Percentiles rank a stretch among this genome's conserved stretches.
phyloP scores from a whole-genome alignment of 2,113 vertebrate genomes.

The Leptobrachium ailaonicum region DNA sequence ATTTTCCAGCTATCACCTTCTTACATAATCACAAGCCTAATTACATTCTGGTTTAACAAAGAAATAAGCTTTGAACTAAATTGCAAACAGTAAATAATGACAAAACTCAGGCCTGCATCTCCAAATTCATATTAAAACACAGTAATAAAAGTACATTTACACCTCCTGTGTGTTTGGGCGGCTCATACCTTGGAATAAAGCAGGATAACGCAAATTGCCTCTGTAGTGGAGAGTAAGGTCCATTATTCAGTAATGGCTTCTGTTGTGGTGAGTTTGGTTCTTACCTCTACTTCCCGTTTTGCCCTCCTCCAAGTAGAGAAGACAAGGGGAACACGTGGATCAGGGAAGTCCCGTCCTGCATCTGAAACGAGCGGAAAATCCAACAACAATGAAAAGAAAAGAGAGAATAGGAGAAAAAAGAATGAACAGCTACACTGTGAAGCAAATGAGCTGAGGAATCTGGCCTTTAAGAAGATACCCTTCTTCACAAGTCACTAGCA shows the following conservation, averaged over 20 bases:
- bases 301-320: constrained; percentile 89
- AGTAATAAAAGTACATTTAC: no score
- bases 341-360: constrained; percentile 69
- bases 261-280: constrained; percentile 78
- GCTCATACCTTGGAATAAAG: no score
- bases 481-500: constrained; percentile 71
- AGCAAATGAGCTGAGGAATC: constrained; percentile 88
- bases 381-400: constrained; percentile 73
- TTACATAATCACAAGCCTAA: no score
- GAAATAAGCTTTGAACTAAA: no score
- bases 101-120: no score
- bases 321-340: constrained; percentile 64
- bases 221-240: no score
- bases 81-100: no score
- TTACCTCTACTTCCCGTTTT: constrained; percentile 88
- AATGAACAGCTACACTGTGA: constrained; percentile 89
- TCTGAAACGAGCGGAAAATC: constrained; percentile 68
- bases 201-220: no score
- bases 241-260: constrained; percentile 74
- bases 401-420: constrained; percentile 87
- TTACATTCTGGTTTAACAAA: no score
- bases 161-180: no score
- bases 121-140: no score
- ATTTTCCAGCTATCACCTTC: no score
- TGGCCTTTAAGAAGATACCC: constrained; percentile 93